Conservation (phyloP, 2,113 vertebrate genomes). For the Misgurnus mizolepis region DNA sequence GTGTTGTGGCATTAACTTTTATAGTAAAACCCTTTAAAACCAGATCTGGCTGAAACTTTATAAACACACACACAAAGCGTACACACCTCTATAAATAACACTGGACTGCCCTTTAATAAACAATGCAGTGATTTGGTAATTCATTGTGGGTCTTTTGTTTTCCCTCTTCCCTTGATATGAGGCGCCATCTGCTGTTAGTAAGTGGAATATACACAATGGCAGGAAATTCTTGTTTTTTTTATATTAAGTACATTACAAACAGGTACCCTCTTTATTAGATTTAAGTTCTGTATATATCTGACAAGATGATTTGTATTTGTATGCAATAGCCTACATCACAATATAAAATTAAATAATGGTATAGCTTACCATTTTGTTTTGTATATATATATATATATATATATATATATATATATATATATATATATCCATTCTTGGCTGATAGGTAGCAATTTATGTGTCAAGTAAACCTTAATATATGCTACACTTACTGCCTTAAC, state of each 20-base stretch:
- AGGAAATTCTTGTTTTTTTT: too few species aligned
- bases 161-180: constrained; percentile 7
- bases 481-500: neutral
- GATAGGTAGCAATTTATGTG: constrained; percentile 12
- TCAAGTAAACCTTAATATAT: constrained; percentile 7
- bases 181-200: constrained; percentile 57
- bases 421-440: neutral
- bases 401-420: too few species aligned
- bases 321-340: too few species aligned
- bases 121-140: neutral
- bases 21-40: neutral
- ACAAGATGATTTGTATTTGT: too few species aligned
- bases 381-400: too few species aligned
- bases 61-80: neutral
- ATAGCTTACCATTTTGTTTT: neutral
- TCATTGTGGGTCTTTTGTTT: neutral
- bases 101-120: neutral
- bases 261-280: too few species aligned
- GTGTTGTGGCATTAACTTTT: neutral
- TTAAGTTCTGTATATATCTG: too few species aligned
- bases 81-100: neutral
- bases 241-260: neutral
- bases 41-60: neutral
- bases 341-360: too few species aligned
- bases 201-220: constrained; percentile 45